Evolutionary conservation across 2,888 invertebrate species (phyloP), one percentile per base, ranked within the genome.

Genomic region (Melanostoma scalare): DNA sequence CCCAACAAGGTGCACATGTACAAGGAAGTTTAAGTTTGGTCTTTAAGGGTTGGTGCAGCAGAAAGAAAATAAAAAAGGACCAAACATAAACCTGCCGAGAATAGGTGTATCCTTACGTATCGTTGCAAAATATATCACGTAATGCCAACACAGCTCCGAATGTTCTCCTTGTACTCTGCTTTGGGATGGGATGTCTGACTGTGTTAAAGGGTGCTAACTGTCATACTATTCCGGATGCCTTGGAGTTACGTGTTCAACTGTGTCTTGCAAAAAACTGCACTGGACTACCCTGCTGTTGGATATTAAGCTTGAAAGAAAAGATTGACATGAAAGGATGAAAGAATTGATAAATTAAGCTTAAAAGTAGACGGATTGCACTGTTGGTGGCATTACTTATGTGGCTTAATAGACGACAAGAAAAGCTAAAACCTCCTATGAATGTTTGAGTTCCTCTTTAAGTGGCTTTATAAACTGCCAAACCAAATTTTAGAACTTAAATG

Each of bases 81-180:
- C 31, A 9, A 31, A 55, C 40, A 20, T 35, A 40, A 48, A 33
- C 33, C 31, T 38, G 31, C 46, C 36, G 40, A 50, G 52, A 68
- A 44, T 44, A 52, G 33, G 63, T 46, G 52, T 65, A 67, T 72
- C 50, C 60, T 35, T 61, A 20, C 44, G 71, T 71, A 76, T 71
- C 71, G 69, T 53, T 76, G 60, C 48, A 53, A 75, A 81, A 71
- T 81, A 71, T 65, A 76, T 81, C 80, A 81, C 80, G 80, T 81
- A 81, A 76, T 81, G 80, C 76, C 65, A 60, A 72, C 76, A 60
- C 65, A 71, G 53, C 61, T 68, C 20, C 56, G 48, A 31, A 69
- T 69, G 74, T 63, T 35, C 56, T 52, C 48, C 20, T 63, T 31
- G 30, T 30, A 38, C 40, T 6, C 63, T 61, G 3, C 35, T 38